Percentiles rank a stretch among this genome's conserved stretches.
These are phyloP conservation scores for Lophius americanus DNA, from an alignment of 2,797 vertebrate genomes.

Conservation along the genomic window DNA sequence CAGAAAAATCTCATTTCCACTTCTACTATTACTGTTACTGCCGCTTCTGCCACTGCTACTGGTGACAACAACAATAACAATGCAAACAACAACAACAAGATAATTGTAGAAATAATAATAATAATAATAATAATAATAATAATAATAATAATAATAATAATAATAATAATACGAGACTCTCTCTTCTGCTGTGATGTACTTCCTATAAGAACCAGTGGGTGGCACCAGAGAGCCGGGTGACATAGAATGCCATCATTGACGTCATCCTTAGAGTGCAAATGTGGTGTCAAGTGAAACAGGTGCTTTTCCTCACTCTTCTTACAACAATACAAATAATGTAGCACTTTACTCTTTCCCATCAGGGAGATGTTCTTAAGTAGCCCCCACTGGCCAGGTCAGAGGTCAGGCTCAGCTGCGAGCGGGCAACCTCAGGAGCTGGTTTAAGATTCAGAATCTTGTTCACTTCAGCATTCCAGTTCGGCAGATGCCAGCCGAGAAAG, in stretches of 20 bases:
- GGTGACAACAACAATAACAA: background rate
- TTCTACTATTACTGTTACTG: background rate
- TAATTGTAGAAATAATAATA: background rate
- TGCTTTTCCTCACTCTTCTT: constrained; percentile 41
- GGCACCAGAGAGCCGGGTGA: constrained; percentile 61
- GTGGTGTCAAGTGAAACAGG: constrained; percentile 55
- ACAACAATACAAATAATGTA: constrained; percentile 63
- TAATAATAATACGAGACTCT: background rate
- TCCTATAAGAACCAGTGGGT: constrained; percentile 55
- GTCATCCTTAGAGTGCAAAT: constrained; percentile 6
- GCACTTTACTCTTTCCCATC: constrained; percentile 53
- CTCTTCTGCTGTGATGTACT: constrained; percentile 17
- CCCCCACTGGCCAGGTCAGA: constrained; percentile 59
- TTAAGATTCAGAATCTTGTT: constrained; percentile 39
- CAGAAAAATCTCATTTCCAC: too few relatives aligned
- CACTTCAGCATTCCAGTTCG: constrained; percentile 15
- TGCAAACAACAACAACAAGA: background rate
- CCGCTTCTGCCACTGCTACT: background rate
- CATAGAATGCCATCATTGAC: constrained; percentile 3
- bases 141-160: background rate
- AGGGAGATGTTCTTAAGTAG: constrained; percentile 40
- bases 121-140: background rate
- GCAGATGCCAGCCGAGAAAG: constrained; percentile 42
- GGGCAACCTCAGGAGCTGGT: constrained; percentile 27
- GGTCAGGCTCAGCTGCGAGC: constrained; percentile 56